Evolutionary conservation across 2,888 invertebrate genomes (phyloP).

Genomic region (Leptinotarsa peninsularis): DNA sequence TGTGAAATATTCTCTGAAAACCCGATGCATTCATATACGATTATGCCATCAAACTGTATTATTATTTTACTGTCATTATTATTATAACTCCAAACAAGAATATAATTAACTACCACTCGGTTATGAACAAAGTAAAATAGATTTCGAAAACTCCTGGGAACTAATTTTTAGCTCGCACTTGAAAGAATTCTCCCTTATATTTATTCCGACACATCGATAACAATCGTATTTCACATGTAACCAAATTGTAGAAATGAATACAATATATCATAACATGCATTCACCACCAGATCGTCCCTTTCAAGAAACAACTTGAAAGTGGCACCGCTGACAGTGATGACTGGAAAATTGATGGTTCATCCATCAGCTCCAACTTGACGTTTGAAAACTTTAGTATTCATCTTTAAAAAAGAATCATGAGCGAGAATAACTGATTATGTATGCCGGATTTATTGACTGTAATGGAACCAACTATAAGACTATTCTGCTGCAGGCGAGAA

Average conservation of each 20-base stretch:
- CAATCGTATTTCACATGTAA: slow-evolving; percentile 28
- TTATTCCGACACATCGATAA: slow-evolving; percentile 28
- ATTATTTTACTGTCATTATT: no score
- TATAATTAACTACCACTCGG: no score
- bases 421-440: slow-evolving; percentile 44
- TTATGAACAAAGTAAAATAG: no score
- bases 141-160: no score
- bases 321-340: slow-evolving; percentile 56
- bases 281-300: slow-evolving; percentile 36
- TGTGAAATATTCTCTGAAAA: no score
- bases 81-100: no score
- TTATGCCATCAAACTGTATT: no score
- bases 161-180: neutral
- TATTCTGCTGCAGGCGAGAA: slow-evolving; percentile 24
- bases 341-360: slow-evolving; percentile 56
- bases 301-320: slow-evolving; percentile 44
- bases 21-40: no score
- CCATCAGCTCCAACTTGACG: slow-evolving; percentile 46
- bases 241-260: slow-evolving; percentile 28
- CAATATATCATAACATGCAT: slow-evolving; percentile 47
- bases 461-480: slow-evolving; percentile 40
- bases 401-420: slow-evolving; percentile 39
- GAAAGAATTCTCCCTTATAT: slow-evolving; percentile 7
- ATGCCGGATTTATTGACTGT: slow-evolving; percentile 43
- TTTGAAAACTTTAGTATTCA: slow-evolving; percentile 43